Evolutionary conservation across 2,797 vertebrate species (phyloP).

Genomic region (Sebastes alutus): DNA sequence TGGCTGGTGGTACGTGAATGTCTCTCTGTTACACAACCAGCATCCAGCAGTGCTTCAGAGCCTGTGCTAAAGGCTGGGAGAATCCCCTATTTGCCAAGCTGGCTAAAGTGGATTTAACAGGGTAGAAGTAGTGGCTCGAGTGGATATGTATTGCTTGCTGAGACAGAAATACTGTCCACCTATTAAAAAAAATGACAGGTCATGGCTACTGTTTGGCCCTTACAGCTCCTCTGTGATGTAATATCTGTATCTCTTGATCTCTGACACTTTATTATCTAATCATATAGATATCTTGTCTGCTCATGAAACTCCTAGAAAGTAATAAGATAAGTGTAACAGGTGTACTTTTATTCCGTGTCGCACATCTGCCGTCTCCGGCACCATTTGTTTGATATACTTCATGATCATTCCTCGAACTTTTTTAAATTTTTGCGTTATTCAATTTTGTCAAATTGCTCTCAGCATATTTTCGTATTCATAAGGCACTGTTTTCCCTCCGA

Average conservation of each 20-base stretch:
- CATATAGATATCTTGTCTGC: constrained; percentile 1
- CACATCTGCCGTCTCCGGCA: background rate
- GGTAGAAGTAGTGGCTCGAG: constrained; percentile 62
- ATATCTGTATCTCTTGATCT: constrained; percentile 22
- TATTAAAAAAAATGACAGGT: constrained; percentile 29
- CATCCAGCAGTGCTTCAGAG: constrained; percentile 49
- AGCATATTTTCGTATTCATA: constrained; percentile 59
- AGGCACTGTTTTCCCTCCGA: constrained; percentile 46
- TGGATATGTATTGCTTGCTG: constrained; percentile 53
- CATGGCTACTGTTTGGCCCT: background rate
- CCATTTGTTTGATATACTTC: constrained; percentile 12
- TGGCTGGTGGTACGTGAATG: constrained; percentile 40
- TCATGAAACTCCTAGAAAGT: constrained; percentile 13
- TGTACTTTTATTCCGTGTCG: background rate
- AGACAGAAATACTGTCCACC: constrained; percentile 43
- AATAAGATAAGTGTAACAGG: background rate
- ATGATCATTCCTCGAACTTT: constrained; percentile 24
- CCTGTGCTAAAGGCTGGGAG: constrained; percentile 47
- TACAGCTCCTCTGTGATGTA: constrained; percentile 18
- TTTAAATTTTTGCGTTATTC: constrained; percentile 52
- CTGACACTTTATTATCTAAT: constrained; percentile 1
- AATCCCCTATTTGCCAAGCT: constrained; percentile 63
- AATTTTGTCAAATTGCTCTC: constrained; percentile 41
- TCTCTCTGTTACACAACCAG: constrained; percentile 60
- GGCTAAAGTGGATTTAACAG: constrained; percentile 67